Evolutionary conservation across 2,888 invertebrate species (phyloP).

Genomic region (Cheilosia soror): DNA sequence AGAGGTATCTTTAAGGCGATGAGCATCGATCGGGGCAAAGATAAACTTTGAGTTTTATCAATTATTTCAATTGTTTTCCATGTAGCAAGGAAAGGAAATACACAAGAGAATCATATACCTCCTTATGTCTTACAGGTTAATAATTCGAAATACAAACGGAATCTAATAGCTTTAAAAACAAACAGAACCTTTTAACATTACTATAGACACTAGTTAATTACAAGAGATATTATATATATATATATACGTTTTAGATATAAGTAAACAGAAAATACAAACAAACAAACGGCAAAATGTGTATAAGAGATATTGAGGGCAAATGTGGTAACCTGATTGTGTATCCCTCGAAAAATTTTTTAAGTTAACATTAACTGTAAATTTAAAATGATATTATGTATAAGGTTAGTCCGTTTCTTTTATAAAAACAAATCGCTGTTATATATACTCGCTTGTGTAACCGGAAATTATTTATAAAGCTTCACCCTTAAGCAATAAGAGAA

Average conservation of each 20-base stretch:
- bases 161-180: slow-evolving; percentile 73
- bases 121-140: slow-evolving; percentile 72
- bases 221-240: slow-evolving; percentile 58
- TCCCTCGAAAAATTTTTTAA: slow-evolving; percentile 37
- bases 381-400: slow-evolving; percentile 32
- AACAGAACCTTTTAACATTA: slow-evolving; percentile 69
- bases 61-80: slow-evolving; percentile 66
- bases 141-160: slow-evolving; percentile 71
- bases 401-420: slow-evolving; percentile 19
- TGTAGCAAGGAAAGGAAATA: slow-evolving; percentile 56
- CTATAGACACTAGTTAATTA: slow-evolving; percentile 67
- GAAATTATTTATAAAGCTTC: slow-evolving; percentile 46
- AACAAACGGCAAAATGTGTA: not conserved
- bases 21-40: slow-evolving; percentile 83
- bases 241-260: slow-evolving; percentile 42
- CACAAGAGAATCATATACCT: slow-evolving; percentile 68
- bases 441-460: slow-evolving; percentile 43
- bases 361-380: slow-evolving; percentile 39
- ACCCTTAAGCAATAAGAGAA: slow-evolving; percentile 56
- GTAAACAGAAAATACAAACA: not conserved
- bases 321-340: slow-evolving; percentile 10
- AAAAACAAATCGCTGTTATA: slow-evolving; percentile 25
- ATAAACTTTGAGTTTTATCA: slow-evolving; percentile 83
- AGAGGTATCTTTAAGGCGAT: slow-evolving; percentile 83
- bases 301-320: slow-evolving; percentile 2